These are phyloP conservation scores for Pinna nobilis DNA, from an alignment of 1,140 invertebrate genomes.

Conservation along the genomic window DNA sequence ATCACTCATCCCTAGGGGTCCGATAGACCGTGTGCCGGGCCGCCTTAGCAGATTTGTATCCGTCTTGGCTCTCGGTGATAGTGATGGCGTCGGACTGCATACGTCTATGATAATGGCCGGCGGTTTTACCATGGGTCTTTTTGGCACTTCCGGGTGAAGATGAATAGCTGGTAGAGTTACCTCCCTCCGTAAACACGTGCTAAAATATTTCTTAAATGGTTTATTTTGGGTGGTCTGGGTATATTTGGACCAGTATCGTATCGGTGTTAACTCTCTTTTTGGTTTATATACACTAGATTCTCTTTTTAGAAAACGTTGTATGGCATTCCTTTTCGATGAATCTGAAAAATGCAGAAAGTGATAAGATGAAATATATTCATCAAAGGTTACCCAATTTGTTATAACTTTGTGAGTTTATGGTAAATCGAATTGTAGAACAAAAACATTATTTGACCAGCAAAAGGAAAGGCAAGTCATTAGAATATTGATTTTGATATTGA, in stretches of 20 bases:
- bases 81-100: not conserved
- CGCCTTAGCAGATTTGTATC: constrained; percentile 8
- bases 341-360: constrained; percentile 20
- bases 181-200: not conserved
- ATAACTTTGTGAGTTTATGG: too few species aligned
- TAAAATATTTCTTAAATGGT: constrained; percentile 21
- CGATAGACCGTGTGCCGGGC: not conserved
- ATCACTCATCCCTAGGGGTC: not conserved
- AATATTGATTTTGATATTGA: too few species aligned
- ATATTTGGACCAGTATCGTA: constrained; percentile 3
- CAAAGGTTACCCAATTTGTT: too few species aligned
- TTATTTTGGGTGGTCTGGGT: constrained; percentile 6
- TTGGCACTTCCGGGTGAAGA: not conserved
- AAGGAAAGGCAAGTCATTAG: too few species aligned
- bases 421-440: too few species aligned
- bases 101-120: not conserved
- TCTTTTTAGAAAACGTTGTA: constrained; percentile 5
- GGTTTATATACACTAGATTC: constrained; percentile 11
- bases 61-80: not conserved
- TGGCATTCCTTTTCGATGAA: not conserved
- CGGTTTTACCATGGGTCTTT: not conserved
- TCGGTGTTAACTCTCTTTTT: constrained; percentile 4
- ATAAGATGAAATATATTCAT: too few species aligned
- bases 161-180: constrained; percentile 8
- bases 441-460: too few species aligned